phyloP scores from a whole-genome alignment of 2,113 vertebrate genomes.

The Chiloscyllium plagiosum region DNA sequence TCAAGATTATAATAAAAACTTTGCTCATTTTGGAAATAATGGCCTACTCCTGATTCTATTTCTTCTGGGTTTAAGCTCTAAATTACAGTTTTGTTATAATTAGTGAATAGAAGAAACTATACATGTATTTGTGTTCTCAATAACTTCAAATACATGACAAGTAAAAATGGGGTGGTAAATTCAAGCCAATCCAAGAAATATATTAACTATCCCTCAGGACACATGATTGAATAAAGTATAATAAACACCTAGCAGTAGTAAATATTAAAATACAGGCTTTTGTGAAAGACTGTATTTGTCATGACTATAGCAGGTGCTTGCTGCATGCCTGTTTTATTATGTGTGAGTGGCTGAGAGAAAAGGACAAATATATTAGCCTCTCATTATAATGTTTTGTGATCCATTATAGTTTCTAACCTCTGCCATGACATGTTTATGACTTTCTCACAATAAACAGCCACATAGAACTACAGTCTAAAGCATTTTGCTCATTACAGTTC shows the following conservation, averaged over 20 bases:
- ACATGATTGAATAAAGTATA: neutral
- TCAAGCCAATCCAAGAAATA: neutral
- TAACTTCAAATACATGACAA: neutral
- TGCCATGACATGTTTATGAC: constrained; percentile 11
- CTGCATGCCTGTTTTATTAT: neutral
- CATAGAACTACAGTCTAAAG: neutral
- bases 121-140: neutral
- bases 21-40: neutral
- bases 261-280: neutral
- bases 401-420: constrained; percentile 13
- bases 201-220: neutral
- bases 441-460: constrained; percentile 22
- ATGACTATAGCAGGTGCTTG: constrained; percentile 19
- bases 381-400: constrained; percentile 6
- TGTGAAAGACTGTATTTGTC: constrained; percentile 28
- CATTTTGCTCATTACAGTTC: neutral
- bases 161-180: neutral
- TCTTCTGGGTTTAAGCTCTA: neutral
- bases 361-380: constrained; percentile 20
- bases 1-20: neutral
- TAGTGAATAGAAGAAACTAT: neutral
- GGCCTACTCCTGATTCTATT: neutral
- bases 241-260: neutral
- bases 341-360: neutral
- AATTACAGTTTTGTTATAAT: neutral